Base-by-base conservation (phyloP, 2,888 invertebrate species). In the Volucella inanis region DNA sequence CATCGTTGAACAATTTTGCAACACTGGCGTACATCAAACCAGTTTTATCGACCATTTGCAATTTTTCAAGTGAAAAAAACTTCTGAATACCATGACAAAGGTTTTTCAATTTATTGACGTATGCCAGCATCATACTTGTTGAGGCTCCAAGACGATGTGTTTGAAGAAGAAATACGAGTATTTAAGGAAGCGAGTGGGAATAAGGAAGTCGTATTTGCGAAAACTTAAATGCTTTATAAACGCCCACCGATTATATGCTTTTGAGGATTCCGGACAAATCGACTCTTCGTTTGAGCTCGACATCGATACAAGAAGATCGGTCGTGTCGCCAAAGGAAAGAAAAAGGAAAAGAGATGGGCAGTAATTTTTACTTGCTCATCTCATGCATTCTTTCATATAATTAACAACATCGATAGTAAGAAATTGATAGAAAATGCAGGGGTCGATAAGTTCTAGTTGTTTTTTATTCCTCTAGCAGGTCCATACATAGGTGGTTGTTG, bases 391-490 rank as follows among this genome's bases (percentile, higher is more conserved):
- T 31, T 31, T 62, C 72, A 11, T 10, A 67, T 55, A 14, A 38
- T 81, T 8, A 11, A 39, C 8, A 62, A 41, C 10, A 54, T 81
- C 31, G 6, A 31, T 31, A 6, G 31, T 6, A 6, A 31, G 31
- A 31, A 31, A 31, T 6, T 31, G 18, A n/a, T 43, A 15, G 31
- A 57, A 31, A 64, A 39, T 8, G 65, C 77, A 50, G 14, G 38
- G 0, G 49, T 49, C 14, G 31, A 52, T 55, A 72, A 55, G 3
- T 67, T 88, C 2, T 68, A 83, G 38, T 88, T 87, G 88, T 71
- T 74, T 6, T 88, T 88, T 59, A 88, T 83, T 43, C 87, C 87
- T 2, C 88, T 87, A 0, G 70, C 74, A 0, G 47, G 87, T 11
- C 88, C 87, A 0, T 87, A 88, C 14, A 87, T 64, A 57, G 45